Evolutionary conservation across 1,140 invertebrate species (phyloP).

Genomic region (Drosophila fuyamai): DNA sequence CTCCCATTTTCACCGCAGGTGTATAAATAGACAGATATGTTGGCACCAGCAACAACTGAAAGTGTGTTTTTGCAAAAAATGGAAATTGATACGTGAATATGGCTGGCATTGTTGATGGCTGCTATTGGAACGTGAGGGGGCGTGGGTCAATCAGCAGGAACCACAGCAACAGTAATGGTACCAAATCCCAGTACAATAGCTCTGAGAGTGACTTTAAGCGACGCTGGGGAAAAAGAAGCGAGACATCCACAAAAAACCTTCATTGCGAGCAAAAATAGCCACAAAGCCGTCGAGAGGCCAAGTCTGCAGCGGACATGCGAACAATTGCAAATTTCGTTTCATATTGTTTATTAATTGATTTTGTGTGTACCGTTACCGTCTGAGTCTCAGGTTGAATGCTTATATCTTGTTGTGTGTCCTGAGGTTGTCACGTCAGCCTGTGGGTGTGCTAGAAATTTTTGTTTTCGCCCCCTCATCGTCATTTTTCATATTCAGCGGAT

Average conservation of each 20-base stretch:
- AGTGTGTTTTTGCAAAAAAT: slow-evolving; percentile 53
- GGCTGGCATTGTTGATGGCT: slow-evolving; percentile 34
- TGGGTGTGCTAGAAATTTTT: slow-evolving; percentile 14
- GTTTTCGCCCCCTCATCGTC: slow-evolving; percentile 36
- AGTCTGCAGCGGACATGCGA: slow-evolving; percentile 35
- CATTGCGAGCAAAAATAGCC: slow-evolving; percentile 40
- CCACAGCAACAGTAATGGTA: slow-evolving; percentile 26
- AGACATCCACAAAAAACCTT: slow-evolving; percentile 9
- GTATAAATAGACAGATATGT: slow-evolving; percentile 3
- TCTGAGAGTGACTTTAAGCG: slow-evolving; percentile 25
- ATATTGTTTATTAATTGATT: slow-evolving; percentile 49
- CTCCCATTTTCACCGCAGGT: neutral
- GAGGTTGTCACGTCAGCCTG: slow-evolving; percentile 3
- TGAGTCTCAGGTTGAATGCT: slow-evolving; percentile 6
- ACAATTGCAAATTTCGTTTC: slow-evolving; percentile 53
- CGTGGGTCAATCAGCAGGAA: slow-evolving; percentile 58
- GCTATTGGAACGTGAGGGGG: slow-evolving; percentile 38
- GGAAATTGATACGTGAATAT: slow-evolving; percentile 64
- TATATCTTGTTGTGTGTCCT: slow-evolving; percentile 1
- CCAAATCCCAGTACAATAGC: slow-evolving; percentile 38
- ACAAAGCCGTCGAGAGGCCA: slow-evolving; percentile 34
- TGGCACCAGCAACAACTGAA: slow-evolving; percentile 3
- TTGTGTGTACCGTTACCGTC: slow-evolving; percentile 36
- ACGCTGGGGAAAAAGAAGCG: slow-evolving; percentile 13
- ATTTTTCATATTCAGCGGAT: slow-evolving; percentile 57